A percentile compares a stretch with the other conserved stretches of the same genome.
Evolutionary conservation across 2,113 vertebrate species (phyloP).

Genomic region (Bufo bufo): DNA sequence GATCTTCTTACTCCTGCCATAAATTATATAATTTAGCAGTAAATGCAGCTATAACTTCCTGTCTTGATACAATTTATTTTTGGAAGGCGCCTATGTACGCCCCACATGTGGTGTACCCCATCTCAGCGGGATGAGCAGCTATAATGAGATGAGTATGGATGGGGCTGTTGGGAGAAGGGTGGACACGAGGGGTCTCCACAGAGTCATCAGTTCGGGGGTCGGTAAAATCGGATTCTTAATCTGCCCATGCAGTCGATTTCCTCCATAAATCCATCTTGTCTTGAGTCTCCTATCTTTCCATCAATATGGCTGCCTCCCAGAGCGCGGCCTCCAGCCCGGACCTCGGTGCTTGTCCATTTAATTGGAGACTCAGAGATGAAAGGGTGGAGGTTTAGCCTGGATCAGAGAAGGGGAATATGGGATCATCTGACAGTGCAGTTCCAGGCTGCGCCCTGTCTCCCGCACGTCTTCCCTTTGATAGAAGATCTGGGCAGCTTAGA

Average conservation of each 20-base stretch:
- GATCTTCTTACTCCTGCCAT: background rate
- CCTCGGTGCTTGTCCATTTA: conserved; percentile 34
- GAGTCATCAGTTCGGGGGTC: too few relatives aligned
- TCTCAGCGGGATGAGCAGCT: too few relatives aligned
- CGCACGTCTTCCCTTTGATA: conserved; percentile 50
- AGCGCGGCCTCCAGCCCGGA: background rate
- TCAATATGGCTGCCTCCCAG: background rate
- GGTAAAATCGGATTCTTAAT: too few relatives aligned
- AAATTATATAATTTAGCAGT: background rate
- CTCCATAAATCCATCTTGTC: background rate
- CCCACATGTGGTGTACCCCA: too few relatives aligned
- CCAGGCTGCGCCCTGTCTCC: conserved; percentile 24
- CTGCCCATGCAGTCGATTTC: background rate
- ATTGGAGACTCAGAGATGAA: conserved; percentile 46
- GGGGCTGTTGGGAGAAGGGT: too few relatives aligned
- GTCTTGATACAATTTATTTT: background rate
- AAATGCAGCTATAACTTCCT: background rate
- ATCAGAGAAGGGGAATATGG: conserved; percentile 30
- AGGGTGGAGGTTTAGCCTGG: conserved; percentile 38
- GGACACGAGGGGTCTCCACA: too few relatives aligned
- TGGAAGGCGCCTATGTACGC: too few relatives aligned
- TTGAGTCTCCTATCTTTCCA: background rate
- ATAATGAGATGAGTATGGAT: too few relatives aligned
- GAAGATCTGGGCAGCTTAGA: conserved; percentile 44
- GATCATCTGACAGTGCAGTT: conserved; percentile 47